Conservation (phyloP, 2,113 vertebrate species). For the Plecturocebus donacophilus region DNA sequence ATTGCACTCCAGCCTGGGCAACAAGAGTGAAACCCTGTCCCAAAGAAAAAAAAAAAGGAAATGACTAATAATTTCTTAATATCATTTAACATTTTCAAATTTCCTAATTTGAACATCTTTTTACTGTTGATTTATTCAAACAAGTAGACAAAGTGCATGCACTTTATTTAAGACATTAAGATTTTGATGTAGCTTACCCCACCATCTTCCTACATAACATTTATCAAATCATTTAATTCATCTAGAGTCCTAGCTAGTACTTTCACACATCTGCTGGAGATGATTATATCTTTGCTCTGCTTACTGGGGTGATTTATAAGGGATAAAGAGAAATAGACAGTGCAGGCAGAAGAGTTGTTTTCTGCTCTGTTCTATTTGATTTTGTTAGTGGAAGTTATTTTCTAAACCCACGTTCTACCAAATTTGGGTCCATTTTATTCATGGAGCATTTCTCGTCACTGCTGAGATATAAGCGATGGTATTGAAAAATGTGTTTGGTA, state of each 20-base stretch:
- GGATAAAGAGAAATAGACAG: neutral
- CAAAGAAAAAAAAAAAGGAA: too few relatives aligned
- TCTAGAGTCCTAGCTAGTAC: neutral
- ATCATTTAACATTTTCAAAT: neutral
- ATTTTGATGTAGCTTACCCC: neutral
- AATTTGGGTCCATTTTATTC: neutral
- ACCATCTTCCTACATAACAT: neutral
- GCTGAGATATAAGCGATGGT: neutral
- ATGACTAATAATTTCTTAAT: neutral
- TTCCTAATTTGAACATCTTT: neutral
- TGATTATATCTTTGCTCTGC: neutral
- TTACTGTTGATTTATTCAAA: neutral
- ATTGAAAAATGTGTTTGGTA: neutral
- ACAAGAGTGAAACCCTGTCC: too few relatives aligned
- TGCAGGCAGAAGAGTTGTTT: neutral
- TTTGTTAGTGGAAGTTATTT: slow-evolving; percentile 7
- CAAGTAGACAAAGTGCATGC: neutral
- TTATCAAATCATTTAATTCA: neutral
- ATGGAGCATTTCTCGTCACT: neutral
- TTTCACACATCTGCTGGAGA: neutral
- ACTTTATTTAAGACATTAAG: neutral
- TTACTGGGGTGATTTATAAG: neutral
- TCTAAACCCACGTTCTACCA: neutral
- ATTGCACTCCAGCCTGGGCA: too few relatives aligned
- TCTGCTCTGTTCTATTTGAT: neutral